A percentile compares a stretch with the other conserved stretches of the same genome.
These are phyloP conservation scores for Temnothorax unifasciatus DNA, from an alignment of 2,888 invertebrate genomes.

Conservation along the genomic window DNA sequence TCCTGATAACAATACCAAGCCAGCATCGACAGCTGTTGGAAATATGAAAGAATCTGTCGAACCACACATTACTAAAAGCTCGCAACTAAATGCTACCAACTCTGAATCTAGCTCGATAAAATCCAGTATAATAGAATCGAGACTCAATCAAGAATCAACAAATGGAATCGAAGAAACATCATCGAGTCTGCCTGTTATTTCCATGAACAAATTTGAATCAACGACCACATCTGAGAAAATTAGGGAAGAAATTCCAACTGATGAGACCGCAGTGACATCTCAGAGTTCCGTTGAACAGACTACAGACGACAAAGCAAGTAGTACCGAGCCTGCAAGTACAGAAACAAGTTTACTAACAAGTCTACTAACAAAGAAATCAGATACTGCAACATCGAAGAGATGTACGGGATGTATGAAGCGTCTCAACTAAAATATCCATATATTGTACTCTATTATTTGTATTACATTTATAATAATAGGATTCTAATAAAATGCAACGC, in stretches of 20 bases:
- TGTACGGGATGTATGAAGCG: neutral
- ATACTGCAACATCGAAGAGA: neutral
- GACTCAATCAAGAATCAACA: constrained; percentile 1
- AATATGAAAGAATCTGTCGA: neutral
- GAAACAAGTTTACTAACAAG: neutral
- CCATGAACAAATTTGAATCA: neutral
- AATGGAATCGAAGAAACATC: neutral
- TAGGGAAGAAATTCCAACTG: neutral
- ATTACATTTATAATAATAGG: constrained; percentile 7
- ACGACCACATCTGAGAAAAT: neutral
- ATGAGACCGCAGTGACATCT: neutral
- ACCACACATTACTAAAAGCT: neutral
- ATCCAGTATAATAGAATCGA: constrained; percentile 12
- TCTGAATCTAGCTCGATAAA: neutral
- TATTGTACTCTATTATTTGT: neutral
- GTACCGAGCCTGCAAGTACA: constrained; percentile 5
- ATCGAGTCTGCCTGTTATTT: neutral
- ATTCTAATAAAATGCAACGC: neutral
- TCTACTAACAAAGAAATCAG: neutral
- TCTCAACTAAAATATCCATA: neutral
- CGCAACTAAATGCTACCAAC: neutral
- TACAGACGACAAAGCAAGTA: constrained; percentile 1
- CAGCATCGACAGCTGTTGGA: neutral
- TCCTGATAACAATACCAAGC: constrained; percentile 1
- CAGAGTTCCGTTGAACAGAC: constrained; percentile 8